Evolutionary conservation across 2,113 vertebrate genomes (phyloP).

Genomic region (Xiphorhynchus elegans): DNA sequence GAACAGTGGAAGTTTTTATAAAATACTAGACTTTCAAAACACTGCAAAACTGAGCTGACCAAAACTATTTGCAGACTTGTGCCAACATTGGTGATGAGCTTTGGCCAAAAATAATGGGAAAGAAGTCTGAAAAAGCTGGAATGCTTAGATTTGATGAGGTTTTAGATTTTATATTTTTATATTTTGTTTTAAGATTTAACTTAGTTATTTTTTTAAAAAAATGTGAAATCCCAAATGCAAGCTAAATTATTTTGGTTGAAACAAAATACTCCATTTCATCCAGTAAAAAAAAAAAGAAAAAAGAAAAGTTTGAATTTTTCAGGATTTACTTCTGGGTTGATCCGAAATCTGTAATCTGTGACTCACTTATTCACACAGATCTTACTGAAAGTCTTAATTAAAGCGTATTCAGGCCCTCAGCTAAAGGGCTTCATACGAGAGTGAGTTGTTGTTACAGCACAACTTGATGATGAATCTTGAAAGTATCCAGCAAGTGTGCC

Average conservation of each 20-base stretch:
- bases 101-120: background rate
- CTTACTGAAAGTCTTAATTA: background rate
- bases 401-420: background rate
- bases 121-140: background rate
- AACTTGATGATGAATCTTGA: conserved; percentile 34
- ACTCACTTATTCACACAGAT: background rate
- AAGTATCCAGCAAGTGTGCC: conserved; percentile 9
- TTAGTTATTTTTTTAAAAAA: background rate
- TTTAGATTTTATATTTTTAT: background rate
- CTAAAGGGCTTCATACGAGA: background rate
- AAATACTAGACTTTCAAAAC: background rate
- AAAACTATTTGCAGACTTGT: background rate
- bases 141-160: background rate
- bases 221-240: background rate
- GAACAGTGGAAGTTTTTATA: background rate
- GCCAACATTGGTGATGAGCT: background rate
- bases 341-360: background rate
- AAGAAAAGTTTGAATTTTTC: background rate
- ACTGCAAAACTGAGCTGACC: background rate
- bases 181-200: background rate
- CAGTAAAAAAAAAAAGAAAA: background rate
- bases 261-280: background rate
- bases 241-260: background rate
- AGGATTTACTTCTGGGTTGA: background rate
- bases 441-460: background rate